Base-by-base conservation (phyloP, 2,113 vertebrate genomes). In the Gobiocypris rarus region DNA sequence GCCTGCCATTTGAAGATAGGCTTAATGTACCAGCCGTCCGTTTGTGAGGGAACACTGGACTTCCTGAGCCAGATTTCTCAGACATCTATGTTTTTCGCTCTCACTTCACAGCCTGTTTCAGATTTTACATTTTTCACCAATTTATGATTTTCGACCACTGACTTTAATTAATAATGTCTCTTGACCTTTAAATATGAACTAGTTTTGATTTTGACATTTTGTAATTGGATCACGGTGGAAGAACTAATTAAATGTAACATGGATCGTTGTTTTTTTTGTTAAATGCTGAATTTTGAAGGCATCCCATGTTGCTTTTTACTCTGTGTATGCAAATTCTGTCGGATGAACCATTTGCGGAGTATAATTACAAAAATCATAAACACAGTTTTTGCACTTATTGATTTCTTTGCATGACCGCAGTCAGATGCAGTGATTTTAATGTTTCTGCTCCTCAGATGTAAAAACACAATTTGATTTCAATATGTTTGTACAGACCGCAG, bases 381-480 rank as follows among this genome's bases (percentile, higher is more conserved):
- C n/a, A 22, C 17, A 4, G 9, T 79, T 48, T 34, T 31, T 38
- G 1, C 11, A 22, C 8, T 9, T 61, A 54, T 65, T 59, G 48
- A 70, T 54, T 69, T 52, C 48, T 58, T 65, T 54, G 14, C 41
- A 28, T 52, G 22, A 43, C 5, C 1, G 24, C 24, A 54, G 11
- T 28, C 58, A 54, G 56, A 56, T 24, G 9, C 19, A 3, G 1
- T 24, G 70, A 24, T 75, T 75, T 59, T 67, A 38, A 56, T 63
- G 38, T 45, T 56, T 56, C 45, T 69, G 45, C 70, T 81, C 50
- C 69, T 56, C 70, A 38, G 75, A 75, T 74, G 56, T 84, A 84
- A 84, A 83, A 38, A 34, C 65, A 84, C 84, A 73, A 43, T 59
- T 63, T 69, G 58, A 82, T 82, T 70, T 82, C 65, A 56, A 48